Evolutionary conservation across 2,113 vertebrate genomes (phyloP).

Genomic region (Cyprinodon brontotheroides): DNA sequence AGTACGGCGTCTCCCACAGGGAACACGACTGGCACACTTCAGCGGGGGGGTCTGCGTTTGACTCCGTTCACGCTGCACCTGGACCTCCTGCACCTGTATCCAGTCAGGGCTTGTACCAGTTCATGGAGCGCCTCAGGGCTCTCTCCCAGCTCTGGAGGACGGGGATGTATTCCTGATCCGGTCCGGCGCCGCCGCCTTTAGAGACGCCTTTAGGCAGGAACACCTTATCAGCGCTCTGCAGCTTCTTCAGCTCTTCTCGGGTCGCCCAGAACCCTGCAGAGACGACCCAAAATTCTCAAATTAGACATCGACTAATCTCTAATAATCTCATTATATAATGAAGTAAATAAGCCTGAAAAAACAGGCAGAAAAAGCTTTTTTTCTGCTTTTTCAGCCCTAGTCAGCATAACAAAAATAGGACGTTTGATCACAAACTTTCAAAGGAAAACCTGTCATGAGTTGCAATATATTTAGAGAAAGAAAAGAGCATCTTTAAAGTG

Average conservation of each 20-base stretch:
- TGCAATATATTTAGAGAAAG: constrained; percentile 43
- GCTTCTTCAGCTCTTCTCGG: constrained; percentile 87
- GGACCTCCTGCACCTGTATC: background rate
- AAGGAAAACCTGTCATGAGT: constrained; percentile 22
- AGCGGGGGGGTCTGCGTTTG: background rate
- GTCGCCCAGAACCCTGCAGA: constrained; percentile 88
- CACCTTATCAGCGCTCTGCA: constrained; percentile 79
- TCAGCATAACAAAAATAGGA: constrained; percentile 44
- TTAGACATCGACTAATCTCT: constrained; percentile 28
- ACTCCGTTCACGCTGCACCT: background rate
- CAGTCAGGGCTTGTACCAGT: constrained; percentile 84
- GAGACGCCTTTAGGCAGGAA: constrained; percentile 81
- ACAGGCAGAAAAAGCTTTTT: constrained; percentile 32
- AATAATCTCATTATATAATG: constrained; percentile 42
- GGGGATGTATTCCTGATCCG: constrained; percentile 71
- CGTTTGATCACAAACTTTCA: constrained; percentile 35
- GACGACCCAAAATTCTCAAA: background rate
- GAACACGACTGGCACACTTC: background rate
- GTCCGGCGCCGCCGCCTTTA: background rate
- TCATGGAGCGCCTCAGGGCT: constrained; percentile 85
- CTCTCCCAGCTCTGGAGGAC: constrained; percentile 87
- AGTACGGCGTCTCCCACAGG: background rate
- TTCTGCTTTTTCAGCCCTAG: constrained; percentile 9
- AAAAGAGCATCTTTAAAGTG: constrained; percentile 2
- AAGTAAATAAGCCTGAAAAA: constrained; percentile 41